A percentile compares a stretch with the other conserved stretches of the same genome.
These are phyloP conservation scores for Lepisosteus oculatus DNA, from an alignment of 2,113 vertebrate species.

Conservation along the genomic window DNA sequence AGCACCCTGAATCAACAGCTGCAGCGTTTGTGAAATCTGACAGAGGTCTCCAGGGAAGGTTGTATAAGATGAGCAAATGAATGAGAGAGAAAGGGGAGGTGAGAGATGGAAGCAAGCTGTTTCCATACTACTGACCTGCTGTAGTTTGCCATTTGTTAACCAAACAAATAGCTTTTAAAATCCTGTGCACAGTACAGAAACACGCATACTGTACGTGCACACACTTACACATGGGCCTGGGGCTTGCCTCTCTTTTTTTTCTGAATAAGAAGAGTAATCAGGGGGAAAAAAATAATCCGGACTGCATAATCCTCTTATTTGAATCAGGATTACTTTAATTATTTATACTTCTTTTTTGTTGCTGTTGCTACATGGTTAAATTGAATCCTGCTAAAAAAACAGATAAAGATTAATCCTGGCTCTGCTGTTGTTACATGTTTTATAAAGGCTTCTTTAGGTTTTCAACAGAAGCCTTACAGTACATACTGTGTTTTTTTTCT, in stretches of 20 bases:
- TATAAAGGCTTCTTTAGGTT: too few relatives aligned
- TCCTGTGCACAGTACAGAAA: conserved; percentile 8
- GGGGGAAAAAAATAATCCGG: conserved; percentile 30
- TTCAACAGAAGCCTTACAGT: too few relatives aligned
- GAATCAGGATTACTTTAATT: conserved; percentile 44
- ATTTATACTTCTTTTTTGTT: conserved; percentile 39
- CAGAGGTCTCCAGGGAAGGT: background rate
- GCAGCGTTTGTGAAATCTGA: background rate
- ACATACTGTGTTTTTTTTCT: too few relatives aligned
- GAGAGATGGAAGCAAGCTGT: background rate
- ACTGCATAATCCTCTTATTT: conserved; percentile 51
- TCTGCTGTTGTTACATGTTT: conserved; percentile 25
- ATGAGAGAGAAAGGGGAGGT: background rate
- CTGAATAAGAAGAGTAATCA: conserved; percentile 53
- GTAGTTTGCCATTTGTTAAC: conserved; percentile 18
- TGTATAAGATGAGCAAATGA: background rate
- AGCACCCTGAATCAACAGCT: background rate
- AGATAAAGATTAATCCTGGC: conserved; percentile 30
- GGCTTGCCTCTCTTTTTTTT: conserved; percentile 52
- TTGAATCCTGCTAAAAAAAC: conserved; percentile 39
- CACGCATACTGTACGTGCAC: background rate
- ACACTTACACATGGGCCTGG: conserved; percentile 20
- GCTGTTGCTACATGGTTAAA: conserved; percentile 37
- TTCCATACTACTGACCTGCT: conserved; percentile 4
- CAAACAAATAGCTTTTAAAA: background rate